These are phyloP conservation scores for Macropus fuliginosus DNA, from an alignment of 2,797 vertebrate species.

Conservation along the genomic window DNA sequence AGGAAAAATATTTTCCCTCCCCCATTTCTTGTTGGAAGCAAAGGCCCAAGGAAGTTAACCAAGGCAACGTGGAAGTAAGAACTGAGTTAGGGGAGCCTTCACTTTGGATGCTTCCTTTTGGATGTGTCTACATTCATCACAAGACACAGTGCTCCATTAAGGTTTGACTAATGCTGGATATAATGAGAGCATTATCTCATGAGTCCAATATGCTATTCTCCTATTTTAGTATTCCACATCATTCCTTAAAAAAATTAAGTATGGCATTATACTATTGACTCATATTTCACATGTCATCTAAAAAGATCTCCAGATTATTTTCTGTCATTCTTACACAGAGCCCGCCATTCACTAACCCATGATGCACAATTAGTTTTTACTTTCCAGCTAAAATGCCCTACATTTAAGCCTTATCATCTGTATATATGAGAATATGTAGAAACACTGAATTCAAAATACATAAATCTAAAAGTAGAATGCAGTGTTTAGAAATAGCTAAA, in stretches of 20 bases:
- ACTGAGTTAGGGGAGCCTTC: not conserved
- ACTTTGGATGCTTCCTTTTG: not conserved
- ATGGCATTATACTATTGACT: not conserved
- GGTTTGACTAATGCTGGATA: not conserved
- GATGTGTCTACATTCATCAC: not conserved
- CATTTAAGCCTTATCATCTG: not conserved
- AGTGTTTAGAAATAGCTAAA: conserved; percentile 17
- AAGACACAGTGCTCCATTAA: not conserved
- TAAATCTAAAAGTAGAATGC: conserved; percentile 2
- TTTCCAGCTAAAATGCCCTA: not conserved
- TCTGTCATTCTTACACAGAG: conserved; percentile 6
- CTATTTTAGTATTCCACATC: not conserved
- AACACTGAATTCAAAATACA: not conserved
- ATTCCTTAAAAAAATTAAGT: conserved; percentile 9
- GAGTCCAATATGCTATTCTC: not conserved
- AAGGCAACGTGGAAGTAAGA: not conserved
- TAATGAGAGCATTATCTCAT: conserved; percentile 23
- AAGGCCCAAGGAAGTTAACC: not conserved
- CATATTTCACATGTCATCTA: not conserved
- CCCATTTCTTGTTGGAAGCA: not conserved
- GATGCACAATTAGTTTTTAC: not conserved
- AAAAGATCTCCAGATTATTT: not conserved
- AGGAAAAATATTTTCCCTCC: not conserved
- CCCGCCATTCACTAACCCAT: not conserved
- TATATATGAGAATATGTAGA: not conserved